These are phyloP conservation scores for Sminthurinus aureus DNA, from an alignment of 2,888 invertebrate species.

Conservation along the genomic window DNA sequence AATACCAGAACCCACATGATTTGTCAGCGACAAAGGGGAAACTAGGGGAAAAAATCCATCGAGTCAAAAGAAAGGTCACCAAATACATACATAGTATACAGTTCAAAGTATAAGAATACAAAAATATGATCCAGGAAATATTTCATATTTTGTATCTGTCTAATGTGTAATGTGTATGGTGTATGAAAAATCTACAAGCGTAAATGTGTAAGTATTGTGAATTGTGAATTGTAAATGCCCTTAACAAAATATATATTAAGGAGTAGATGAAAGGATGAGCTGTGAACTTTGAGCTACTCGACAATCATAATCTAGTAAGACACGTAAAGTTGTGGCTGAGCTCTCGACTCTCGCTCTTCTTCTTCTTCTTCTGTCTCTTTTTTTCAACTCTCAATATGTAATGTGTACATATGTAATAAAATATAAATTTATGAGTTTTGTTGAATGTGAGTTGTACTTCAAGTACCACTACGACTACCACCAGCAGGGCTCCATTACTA, in stretches of 20 bases:
- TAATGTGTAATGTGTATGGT: too few relatives aligned
- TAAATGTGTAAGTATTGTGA: too few relatives aligned
- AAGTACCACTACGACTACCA: background rate
- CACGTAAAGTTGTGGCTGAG: background rate
- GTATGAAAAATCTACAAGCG: background rate
- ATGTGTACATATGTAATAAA: background rate
- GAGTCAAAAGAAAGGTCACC: background rate
- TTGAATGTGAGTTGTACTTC: conserved; percentile 11
- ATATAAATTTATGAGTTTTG: conserved; percentile 20
- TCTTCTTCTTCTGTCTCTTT: background rate
- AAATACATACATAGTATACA: background rate
- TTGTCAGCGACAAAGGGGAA: background rate
- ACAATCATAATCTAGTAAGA: conserved; percentile 1
- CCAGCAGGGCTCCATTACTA: conserved; percentile 15
- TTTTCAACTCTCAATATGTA: background rate
- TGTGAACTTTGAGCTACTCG: background rate
- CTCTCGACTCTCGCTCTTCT: too few relatives aligned
- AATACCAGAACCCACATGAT: background rate
- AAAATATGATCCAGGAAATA: background rate
- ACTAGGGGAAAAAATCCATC: background rate
- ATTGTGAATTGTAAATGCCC: too few relatives aligned
- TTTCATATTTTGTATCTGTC: background rate
- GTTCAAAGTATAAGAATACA: background rate
- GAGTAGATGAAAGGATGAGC: background rate
- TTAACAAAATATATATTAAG: too few relatives aligned